These are phyloP conservation scores for Lepisosteus oculatus DNA, from an alignment of 2,113 vertebrate genomes.

Conservation along the genomic window DNA sequence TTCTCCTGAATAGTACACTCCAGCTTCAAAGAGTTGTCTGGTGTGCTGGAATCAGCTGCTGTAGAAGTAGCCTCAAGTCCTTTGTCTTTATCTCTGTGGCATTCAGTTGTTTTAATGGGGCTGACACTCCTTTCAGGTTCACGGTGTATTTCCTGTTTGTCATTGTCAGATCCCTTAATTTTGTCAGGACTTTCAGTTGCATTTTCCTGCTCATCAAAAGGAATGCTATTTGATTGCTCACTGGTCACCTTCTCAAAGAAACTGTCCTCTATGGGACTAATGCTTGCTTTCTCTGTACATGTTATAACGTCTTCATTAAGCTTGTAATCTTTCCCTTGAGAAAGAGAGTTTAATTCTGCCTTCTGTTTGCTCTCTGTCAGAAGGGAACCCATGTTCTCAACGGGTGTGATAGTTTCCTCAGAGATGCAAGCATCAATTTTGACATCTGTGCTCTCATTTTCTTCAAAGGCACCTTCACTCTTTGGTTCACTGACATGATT, in stretches of 20 bases:
- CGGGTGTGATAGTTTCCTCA: slow-evolving; percentile 29
- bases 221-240: slow-evolving; percentile 1
- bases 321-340: slow-evolving; percentile 20
- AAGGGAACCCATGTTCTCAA: slow-evolving; percentile 18
- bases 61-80: neutral
- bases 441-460: slow-evolving; percentile 14
- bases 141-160: slow-evolving; percentile 39
- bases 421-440: slow-evolving; percentile 37
- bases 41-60: neutral
- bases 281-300: slow-evolving; percentile 37
- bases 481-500: slow-evolving; percentile 47
- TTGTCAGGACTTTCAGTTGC: slow-evolving; percentile 9
- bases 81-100: neutral
- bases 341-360: neutral
- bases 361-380: neutral
- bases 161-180: slow-evolving; percentile 27
- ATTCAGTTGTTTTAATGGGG: neutral
- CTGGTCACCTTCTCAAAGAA: slow-evolving; percentile 31
- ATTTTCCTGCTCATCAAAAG: slow-evolving; percentile 18
- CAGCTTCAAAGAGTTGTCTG: neutral
- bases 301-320: slow-evolving; percentile 10
- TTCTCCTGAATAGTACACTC: neutral
- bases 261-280: slow-evolving; percentile 43
- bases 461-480: slow-evolving; percentile 40
- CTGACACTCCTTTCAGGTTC: slow-evolving; percentile 16